These are phyloP conservation scores for Psittacula echo DNA, from an alignment of 2,797 vertebrate species.

Conservation along the genomic window DNA sequence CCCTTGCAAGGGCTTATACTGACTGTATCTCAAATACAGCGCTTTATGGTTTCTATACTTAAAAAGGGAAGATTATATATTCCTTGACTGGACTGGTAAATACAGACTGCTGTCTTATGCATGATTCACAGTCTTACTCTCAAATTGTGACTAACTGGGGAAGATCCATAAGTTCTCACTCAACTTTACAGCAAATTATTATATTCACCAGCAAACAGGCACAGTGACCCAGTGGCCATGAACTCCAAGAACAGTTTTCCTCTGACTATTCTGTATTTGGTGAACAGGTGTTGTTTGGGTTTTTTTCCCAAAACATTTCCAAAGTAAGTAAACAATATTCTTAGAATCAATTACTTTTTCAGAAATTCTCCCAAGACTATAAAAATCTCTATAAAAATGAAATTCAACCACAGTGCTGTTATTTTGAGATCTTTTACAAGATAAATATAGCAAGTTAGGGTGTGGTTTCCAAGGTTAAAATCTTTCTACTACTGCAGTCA, in stretches of 20 bases:
- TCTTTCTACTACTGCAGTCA: slow-evolving; percentile 50
- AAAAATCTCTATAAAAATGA: slow-evolving; percentile 57
- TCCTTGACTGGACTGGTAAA: neutral
- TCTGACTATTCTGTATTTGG: neutral
- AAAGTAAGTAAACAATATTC: neutral
- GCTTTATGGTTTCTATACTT: neutral
- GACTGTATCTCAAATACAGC: neutral
- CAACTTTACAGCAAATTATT: neutral
- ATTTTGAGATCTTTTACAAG: slow-evolving; percentile 76
- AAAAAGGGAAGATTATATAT: neutral
- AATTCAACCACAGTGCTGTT: slow-evolving; percentile 73
- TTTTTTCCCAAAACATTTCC: neutral
- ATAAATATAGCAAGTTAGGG: slow-evolving; percentile 74
- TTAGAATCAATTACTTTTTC: slow-evolving; percentile 28
- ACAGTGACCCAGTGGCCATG: neutral
- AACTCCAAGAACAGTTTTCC: neutral
- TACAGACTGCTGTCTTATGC: neutral
- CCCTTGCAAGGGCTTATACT: neutral
- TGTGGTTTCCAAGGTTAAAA: slow-evolving; percentile 77
- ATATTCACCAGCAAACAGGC: neutral
- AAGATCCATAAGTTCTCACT: neutral
- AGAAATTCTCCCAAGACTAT: slow-evolving; percentile 37
- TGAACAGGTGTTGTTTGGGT: neutral
- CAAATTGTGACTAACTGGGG: neutral
- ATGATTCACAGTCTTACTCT: neutral